phyloP scores from a whole-genome alignment of 2,888 invertebrate species.

The Tanypteryx hageni region DNA sequence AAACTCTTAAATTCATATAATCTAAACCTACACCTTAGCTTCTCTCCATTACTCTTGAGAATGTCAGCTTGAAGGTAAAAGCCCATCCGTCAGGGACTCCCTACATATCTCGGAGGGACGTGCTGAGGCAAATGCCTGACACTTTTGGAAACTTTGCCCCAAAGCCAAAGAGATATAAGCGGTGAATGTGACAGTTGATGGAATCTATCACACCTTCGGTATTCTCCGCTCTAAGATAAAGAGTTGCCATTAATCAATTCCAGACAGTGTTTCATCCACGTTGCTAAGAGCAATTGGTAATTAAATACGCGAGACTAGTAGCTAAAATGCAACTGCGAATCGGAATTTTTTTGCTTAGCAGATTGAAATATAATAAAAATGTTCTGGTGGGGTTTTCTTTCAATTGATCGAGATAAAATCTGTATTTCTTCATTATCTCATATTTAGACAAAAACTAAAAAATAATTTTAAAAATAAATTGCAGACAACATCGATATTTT shows the following conservation, averaged over 20 bases:
- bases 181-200: conserved; percentile 14
- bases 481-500: too few species aligned
- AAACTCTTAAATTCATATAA: background rate
- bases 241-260: conserved; percentile 4
- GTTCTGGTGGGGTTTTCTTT: too few species aligned
- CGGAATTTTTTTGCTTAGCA: too few species aligned
- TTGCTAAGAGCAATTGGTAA: conserved; percentile 3
- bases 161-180: conserved; percentile 27
- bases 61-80: background rate
- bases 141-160: conserved; percentile 10
- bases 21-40: background rate
- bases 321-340: background rate
- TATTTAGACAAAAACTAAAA: too few species aligned
- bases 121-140: conserved; percentile 20
- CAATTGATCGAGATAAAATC: too few species aligned
- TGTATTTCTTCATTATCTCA: too few species aligned
- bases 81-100: conserved; percentile 12
- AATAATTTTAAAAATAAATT: too few species aligned
- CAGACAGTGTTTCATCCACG: background rate
- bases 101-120: conserved; percentile 15
- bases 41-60: conserved; percentile 22
- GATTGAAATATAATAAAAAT: too few species aligned
- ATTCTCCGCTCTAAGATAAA: background rate
- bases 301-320: background rate
- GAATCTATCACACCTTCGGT: conserved; percentile 16